Percentiles rank a stretch among this genome's conserved stretches.
Evolutionary conservation across 2,797 vertebrate genomes (phyloP).

Genomic region (Premnoplex brunnescens): DNA sequence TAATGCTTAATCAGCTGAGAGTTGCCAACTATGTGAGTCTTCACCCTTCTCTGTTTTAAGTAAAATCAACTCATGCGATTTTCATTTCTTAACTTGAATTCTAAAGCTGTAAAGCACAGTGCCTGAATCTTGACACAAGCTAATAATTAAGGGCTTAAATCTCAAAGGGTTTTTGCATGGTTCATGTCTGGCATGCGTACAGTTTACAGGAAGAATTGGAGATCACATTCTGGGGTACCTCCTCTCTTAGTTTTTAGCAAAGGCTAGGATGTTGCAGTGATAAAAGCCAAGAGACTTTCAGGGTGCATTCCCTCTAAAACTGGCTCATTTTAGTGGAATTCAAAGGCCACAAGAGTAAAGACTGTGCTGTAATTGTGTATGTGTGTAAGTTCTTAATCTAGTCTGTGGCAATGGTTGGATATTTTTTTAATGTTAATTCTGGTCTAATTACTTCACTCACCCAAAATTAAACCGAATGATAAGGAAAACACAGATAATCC

Average conservation of each 20-base stretch:
- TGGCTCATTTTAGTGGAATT: constrained; percentile 3
- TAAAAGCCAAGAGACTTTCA: constrained; percentile 2
- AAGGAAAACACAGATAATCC: constrained; percentile 2
- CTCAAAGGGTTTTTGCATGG: constrained; percentile 53
- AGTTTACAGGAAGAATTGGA: constrained; percentile 4
- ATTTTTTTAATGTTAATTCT: background rate
- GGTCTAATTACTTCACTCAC: background rate
- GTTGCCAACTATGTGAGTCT: constrained; percentile 23
- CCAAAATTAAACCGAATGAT: background rate
- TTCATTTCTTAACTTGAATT: background rate
- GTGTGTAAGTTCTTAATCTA: background rate
- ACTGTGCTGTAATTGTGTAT: constrained; percentile 28
- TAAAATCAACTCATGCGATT: background rate
- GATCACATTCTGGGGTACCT: constrained; percentile 15
- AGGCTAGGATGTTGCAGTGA: constrained; percentile 36
- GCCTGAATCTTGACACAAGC: constrained; percentile 43
- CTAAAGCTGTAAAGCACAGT: constrained; percentile 40
- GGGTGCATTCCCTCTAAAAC: background rate
- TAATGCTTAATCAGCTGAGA: constrained; percentile 18
- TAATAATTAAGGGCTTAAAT: constrained; percentile 58
- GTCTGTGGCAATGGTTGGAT: constrained; percentile 16
- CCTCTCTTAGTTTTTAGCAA: constrained; percentile 19
- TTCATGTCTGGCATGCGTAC: constrained; percentile 16
- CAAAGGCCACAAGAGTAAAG: background rate
- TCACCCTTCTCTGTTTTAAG: constrained; percentile 8